Evolutionary conservation across 2,888 invertebrate genomes (phyloP).

Genomic region (Torymus aiolomorphi): DNA sequence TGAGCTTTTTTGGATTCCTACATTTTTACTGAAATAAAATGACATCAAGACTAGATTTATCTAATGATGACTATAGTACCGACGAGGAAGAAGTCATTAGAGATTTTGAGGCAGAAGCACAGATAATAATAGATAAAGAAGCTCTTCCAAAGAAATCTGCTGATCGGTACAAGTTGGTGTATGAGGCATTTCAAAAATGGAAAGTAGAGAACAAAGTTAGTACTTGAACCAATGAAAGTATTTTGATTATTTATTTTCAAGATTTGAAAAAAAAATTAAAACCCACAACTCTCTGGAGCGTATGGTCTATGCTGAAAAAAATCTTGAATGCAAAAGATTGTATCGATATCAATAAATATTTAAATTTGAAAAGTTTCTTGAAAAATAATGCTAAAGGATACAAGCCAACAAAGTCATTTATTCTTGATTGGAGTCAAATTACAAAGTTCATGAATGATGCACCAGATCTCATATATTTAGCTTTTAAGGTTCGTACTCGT

Average conservation of each 20-base stretch:
- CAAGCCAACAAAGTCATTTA: too few relatives aligned
- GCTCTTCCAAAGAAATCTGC: conserved; percentile 48
- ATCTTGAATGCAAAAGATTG: conserved; percentile 36
- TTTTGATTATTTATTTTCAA: conserved; percentile 47
- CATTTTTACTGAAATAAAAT: conserved; percentile 1
- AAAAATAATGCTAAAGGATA: too few relatives aligned
- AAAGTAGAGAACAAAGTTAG: conserved; percentile 48
- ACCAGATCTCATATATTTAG: conserved; percentile 52
- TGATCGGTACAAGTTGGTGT: conserved; percentile 43
- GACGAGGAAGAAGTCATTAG: conserved; percentile 35
- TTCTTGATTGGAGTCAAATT: conserved; percentile 56
- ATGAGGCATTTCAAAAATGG: conserved; percentile 48
- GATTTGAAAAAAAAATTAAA: background rate
- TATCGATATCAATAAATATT: too few relatives aligned
- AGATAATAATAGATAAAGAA: too few relatives aligned
- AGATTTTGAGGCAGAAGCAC: conserved; percentile 43
- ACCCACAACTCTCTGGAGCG: conserved; percentile 21
- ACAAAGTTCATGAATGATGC: conserved; percentile 28
- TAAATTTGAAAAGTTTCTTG: too few relatives aligned
- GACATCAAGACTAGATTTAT: background rate
- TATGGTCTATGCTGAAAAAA: too few relatives aligned
- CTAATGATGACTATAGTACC: background rate
- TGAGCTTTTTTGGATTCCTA: too few relatives aligned
- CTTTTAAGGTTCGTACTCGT: too few relatives aligned
- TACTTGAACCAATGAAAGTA: conserved; percentile 30